Conservation (phyloP, 2,113 vertebrate species). For the Anguilla rostrata region DNA sequence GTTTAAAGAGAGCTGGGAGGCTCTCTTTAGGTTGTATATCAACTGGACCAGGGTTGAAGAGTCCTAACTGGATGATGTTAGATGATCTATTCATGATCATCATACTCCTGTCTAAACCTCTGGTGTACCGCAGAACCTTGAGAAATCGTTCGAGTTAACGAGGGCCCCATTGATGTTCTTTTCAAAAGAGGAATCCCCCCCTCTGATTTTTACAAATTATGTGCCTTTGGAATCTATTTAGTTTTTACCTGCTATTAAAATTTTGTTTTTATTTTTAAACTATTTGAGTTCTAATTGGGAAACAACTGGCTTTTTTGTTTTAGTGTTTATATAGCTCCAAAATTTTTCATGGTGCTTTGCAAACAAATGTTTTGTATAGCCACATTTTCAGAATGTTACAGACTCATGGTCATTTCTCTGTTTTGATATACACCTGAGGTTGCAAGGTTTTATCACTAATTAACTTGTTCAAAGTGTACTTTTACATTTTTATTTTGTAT, state of each 20-base stretch:
- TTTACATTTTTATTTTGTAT: slow-evolving; percentile 29
- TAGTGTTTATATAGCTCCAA: neutral
- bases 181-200: neutral
- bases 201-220: neutral
- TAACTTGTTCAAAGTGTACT: slow-evolving; percentile 22
- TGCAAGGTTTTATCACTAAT: slow-evolving; percentile 11
- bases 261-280: neutral
- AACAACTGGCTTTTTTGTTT: neutral
- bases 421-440: slow-evolving; percentile 18
- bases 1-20: neutral
- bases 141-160: neutral
- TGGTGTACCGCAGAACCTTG: slow-evolving; percentile 10
- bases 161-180: neutral
- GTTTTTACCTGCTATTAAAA: too few relatives aligned
- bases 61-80: neutral
- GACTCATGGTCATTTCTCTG: neutral
- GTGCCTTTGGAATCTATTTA: neutral
- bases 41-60: neutral
- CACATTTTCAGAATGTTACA: neutral
- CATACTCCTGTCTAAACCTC: neutral
- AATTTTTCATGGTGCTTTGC: slow-evolving; percentile 2
- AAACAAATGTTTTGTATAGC: neutral
- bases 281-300: neutral
- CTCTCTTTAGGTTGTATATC: neutral
- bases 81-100: neutral